Base-by-base conservation (phyloP, 2,797 vertebrate genomes). In the Eulemur coronatus region DNA sequence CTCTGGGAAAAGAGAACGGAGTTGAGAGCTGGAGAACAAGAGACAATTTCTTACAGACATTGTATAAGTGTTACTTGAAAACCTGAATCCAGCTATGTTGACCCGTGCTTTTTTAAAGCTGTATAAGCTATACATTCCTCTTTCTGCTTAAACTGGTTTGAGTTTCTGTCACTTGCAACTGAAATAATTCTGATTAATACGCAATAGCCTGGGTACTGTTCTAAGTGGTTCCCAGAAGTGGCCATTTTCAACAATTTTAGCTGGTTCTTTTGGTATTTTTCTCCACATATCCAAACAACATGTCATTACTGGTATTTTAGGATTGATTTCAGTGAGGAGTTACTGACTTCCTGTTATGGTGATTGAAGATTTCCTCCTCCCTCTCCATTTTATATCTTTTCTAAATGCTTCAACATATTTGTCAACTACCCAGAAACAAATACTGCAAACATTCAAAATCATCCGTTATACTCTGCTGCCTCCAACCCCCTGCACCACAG, bases 151-250 rank as follows among this genome's bases (percentile, higher is more conserved):
- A 87, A 80, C 61, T 92, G 46, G 72, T 94, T 96, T 82, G 55
- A 55, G 69, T 93, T 93, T 94, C 93, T 93, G 70, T 94, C 80
- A 38, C 69, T 84, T 73, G 73, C 55, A 82, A 57, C 67, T 72
- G 48, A 89, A 93, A 73, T 87, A 80, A 57, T 73, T 94, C 84
- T 89, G 94, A 93, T 91, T 84, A 90, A 91, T 89, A 61, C 5
- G 43, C 41, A 89, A 38, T 35, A 48, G 76, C 13, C 4, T 76
- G 69, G 87, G 10, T 35, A 35, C 38, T 52, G 35, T 91, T 93
- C n/a, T 93, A 50, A 41, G 41, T 91, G 67, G 30, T 76, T 92
- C 67, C 41, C 79, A 84, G 75, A 93, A 65, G 76, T 52, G 80
- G 59, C 28, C 17, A 48, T 57, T 93, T 87, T 59, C n/a, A 94